phyloP scores from a whole-genome alignment of 2,113 vertebrate species.

The Lontra canadensis region DNA sequence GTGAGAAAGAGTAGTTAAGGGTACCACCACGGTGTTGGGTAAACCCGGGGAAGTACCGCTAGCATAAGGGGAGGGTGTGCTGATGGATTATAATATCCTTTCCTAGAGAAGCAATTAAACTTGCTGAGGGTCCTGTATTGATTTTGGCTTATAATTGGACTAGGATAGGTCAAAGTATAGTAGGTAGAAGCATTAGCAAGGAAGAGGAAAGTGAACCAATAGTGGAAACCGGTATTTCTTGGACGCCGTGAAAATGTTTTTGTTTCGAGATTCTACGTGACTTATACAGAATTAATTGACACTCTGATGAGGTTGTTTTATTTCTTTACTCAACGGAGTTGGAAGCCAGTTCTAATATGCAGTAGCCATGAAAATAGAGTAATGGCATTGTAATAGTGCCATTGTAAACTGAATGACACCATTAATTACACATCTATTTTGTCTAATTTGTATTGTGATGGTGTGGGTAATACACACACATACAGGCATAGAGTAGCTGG shows the following conservation, averaged over 20 bases:
- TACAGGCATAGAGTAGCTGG: neutral
- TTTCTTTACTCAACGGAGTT: conserved; percentile 74
- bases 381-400: conserved; percentile 60
- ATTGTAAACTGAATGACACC: conserved; percentile 46
- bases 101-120: conserved; percentile 77
- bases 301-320: conserved; percentile 74
- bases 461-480: neutral
- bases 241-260: conserved; percentile 70
- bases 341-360: conserved; percentile 62
- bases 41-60: conserved; percentile 69
- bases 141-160: conserved; percentile 69
- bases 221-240: conserved; percentile 59
- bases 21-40: conserved; percentile 38
- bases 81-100: conserved; percentile 77
- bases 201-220: conserved; percentile 53
- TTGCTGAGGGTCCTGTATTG: conserved; percentile 75
- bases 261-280: conserved; percentile 64
- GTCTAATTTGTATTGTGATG: conserved; percentile 64
- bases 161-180: conserved; percentile 71
- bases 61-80: conserved; percentile 58
- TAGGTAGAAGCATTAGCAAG: conserved; percentile 65
- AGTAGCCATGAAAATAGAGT: conserved; percentile 50
- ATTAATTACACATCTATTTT: conserved; percentile 64
- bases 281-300: conserved; percentile 80
- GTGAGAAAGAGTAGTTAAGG: conserved; percentile 66